Conservation (phyloP, 2,113 vertebrate genomes). For the Malurus melanocephalus region DNA sequence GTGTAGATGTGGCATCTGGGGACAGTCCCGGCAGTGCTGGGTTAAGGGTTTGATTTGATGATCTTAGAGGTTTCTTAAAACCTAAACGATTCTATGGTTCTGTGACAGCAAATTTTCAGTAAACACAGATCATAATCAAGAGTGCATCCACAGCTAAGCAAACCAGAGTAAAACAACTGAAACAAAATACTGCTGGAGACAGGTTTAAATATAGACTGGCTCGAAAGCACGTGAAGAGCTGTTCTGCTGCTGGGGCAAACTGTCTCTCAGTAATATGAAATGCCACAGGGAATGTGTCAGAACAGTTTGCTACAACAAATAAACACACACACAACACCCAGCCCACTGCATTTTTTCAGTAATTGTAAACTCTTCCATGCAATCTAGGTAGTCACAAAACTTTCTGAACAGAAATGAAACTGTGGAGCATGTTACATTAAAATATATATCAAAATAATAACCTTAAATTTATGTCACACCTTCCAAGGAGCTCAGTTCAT, state of each 20-base stretch:
- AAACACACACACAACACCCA: neutral
- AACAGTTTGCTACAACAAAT: neutral
- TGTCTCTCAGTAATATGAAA: neutral
- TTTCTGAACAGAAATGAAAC: neutral
- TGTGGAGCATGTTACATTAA: neutral
- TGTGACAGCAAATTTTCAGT: neutral
- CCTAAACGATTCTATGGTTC: neutral
- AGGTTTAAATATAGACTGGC: constrained; percentile 52
- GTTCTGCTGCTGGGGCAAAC: constrained; percentile 12
- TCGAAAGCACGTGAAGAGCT: constrained; percentile 26
- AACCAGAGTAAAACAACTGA: constrained; percentile 35
- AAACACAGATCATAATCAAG: neutral
- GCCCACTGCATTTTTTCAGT: neutral
- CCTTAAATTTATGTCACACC: neutral
- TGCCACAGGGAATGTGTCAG: constrained; percentile 6
- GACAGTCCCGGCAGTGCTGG: neutral
- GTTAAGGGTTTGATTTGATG: neutral
- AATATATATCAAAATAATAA: neutral
- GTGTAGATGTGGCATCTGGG: neutral
- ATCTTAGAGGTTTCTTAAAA: neutral
- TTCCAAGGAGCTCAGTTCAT: constrained; percentile 2
- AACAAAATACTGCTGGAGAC: constrained; percentile 34
- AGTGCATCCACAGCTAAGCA: neutral
- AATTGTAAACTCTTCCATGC: neutral
- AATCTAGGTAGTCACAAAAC: neutral